Percentiles rank a stretch among this genome's conserved stretches.
Conservation (phyloP, 2,888 invertebrate species). For the Allygus modestus region DNA sequence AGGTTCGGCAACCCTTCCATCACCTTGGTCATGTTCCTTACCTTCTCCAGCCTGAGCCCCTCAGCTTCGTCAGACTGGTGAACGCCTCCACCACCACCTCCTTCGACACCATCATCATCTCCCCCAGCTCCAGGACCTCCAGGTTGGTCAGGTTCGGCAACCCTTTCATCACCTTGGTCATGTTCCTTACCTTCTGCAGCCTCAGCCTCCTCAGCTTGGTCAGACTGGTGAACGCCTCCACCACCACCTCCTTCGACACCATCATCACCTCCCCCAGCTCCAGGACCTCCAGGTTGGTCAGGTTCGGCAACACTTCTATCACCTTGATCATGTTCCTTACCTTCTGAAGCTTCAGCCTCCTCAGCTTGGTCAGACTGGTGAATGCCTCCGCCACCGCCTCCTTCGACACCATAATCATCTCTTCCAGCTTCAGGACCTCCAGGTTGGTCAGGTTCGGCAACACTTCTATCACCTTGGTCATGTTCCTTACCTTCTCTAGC, state of each 20-base stretch:
- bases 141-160: slow-evolving; percentile 81
- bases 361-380: slow-evolving; percentile 80
- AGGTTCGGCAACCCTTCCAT: slow-evolving; percentile 82
- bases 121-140: slow-evolving; percentile 88
- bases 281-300: slow-evolving; percentile 83
- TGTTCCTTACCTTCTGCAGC: slow-evolving; percentile 82
- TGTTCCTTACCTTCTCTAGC: slow-evolving; percentile 79
- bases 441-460: slow-evolving; percentile 81
- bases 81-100: slow-evolving; percentile 82
- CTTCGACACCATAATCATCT: slow-evolving; percentile 85
- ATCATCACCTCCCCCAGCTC: slow-evolving; percentile 90
- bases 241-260: slow-evolving; percentile 83
- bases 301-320: slow-evolving; percentile 80
- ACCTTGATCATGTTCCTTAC: slow-evolving; percentile 73
- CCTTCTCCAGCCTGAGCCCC: slow-evolving; percentile 85
- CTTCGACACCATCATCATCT: slow-evolving; percentile 85
- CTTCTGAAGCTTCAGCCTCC: slow-evolving; percentile 86
- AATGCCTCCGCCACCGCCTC: slow-evolving; percentile 82
- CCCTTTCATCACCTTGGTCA: slow-evolving; percentile 78
- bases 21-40: slow-evolving; percentile 76
- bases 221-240: slow-evolving; percentile 79
- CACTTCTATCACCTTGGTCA: slow-evolving; percentile 78
- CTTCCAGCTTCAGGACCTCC: slow-evolving; percentile 88
- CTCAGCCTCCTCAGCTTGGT: slow-evolving; percentile 82
- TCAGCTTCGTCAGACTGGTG: slow-evolving; percentile 80